Evolutionary conservation across 2,797 vertebrate species (phyloP), one percentile per base, ranked within the genome.

Genomic region (Chelidonichthys spinosus): DNA sequence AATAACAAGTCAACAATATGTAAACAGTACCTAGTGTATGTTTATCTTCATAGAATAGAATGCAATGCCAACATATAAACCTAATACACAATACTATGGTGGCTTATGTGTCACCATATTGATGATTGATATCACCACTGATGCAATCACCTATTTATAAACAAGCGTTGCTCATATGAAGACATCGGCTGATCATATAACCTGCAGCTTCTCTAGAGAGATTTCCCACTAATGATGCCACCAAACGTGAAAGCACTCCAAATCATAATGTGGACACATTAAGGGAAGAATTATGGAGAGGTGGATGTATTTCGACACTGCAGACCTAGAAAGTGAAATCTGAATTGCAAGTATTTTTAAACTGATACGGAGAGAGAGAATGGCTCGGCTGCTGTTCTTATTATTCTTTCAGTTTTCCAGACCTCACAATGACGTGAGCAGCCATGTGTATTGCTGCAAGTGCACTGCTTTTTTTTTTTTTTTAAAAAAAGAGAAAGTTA

Each of bases 401-500:
- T 40, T 55, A 42, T 35, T 52, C 15, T 46, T 69, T 70, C 35
- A 56, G 35, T 36, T 37, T 25, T 60, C 60, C 17, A 78, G 35
- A 66, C 44, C 2, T 53, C 33, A 18, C 10, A 18, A 5, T 37
- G 15, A 58, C 54, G 7, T 61, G 64, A 25, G 25, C 4, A 47
- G n/a, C 25, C 5, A 11, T 46, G 11, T 50, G 7, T 33, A 15
- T 10, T 25, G 60, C 35, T 33, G 36, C 2, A 15, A 9, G 5
- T 11, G 18, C 17, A 43, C 10, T 8, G 2, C 1, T 40, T 10
- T 6, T 36, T 8, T 52, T 4, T 61, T 39, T 69, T 60, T 40
- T 53, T 10, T 53, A 14, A 32, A 15, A 15, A 42, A 32, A 56
- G 46, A 61, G 52, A 47, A 43, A 66, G 53, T 56, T 76, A 74